Evolutionary conservation across 92 coral and sea anemone genomes (phyloP), one percentile per base, ranked within the genome.

Genomic region (Paragorgia papillata): DNA sequence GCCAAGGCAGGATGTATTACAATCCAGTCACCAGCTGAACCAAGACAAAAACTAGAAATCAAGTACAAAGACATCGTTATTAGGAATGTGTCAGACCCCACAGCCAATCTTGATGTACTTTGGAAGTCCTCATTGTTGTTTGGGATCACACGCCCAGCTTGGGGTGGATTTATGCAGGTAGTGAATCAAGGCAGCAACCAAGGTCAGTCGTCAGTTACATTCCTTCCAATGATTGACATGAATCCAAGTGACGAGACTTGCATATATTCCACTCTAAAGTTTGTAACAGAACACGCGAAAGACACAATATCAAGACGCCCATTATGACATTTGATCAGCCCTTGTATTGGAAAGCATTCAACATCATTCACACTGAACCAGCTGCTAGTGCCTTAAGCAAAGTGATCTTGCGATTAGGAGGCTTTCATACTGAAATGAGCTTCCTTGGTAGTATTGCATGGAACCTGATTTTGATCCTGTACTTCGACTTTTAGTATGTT

Each of bases 141-240:
- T 53, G 65, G 68, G 18, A 21, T 35, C 10, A 30, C 43, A 7
- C 80, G 80, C 19, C 82, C 86, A 62, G 66, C n/a, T 65, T 82
- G 86, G 86, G 27, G 62, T 35, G 82, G 86, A 19, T 15, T 79
- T 41, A 84, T 84, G 84, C 88, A 79, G 43, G 10, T 14, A 3
- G 73, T 79, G 2, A 26, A 63, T n/a, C 7, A 7, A 7, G 82
- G 82, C 15, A 46, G 22, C 44, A 79, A 77, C 84, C 46, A 18
- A 9, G 88, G 88, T 13, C 51, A 78, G 40, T 69, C 84, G 5
- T 84, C 88, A 0, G 43, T 84, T 40, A 12, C 74, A n/a, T 77
- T 84, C 34, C 54, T 69, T 5, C 80, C 85, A 12, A 81, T 73
- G 80, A 81, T 81, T 30, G 85, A 81, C 80, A 60, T 73, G 80